phyloP scores from a whole-genome alignment of 2,113 vertebrate species.

The Heliornis fulica region DNA sequence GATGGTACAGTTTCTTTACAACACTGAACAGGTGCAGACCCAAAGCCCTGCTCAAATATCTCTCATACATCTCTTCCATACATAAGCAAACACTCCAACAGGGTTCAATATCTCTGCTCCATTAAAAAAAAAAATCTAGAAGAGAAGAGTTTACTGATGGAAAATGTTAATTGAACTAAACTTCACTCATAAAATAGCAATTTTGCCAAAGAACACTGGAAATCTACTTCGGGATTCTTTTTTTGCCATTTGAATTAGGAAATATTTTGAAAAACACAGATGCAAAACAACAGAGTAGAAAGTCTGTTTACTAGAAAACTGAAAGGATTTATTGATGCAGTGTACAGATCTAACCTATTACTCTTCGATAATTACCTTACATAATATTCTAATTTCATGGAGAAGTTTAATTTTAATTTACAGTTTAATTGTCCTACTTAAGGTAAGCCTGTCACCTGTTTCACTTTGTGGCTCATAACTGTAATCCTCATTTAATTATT shows the following conservation, averaged over 20 bases:
- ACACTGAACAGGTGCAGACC: background rate
- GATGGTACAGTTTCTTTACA: background rate
- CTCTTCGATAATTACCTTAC: background rate
- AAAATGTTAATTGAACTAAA: background rate
- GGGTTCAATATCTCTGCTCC: background rate
- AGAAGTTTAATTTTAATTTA: conserved; percentile 45
- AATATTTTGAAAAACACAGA: background rate
- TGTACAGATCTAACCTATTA: background rate
- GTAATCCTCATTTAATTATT: conserved; percentile 63
- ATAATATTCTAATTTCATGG: background rate
- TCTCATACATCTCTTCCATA: too few species aligned
- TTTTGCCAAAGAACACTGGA: background rate
- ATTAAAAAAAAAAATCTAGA: background rate
- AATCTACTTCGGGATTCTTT: background rate
- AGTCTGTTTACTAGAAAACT: background rate
- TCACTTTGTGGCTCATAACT: conserved; percentile 25
- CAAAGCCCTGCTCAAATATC: background rate
- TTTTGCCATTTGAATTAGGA: background rate
- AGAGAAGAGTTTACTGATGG: background rate
- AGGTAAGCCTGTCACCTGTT: conserved; percentile 17
- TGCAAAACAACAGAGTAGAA: background rate
- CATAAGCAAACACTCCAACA: background rate
- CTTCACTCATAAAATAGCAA: background rate
- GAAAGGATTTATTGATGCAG: background rate
- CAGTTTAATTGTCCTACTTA: conserved; percentile 30